phyloP scores from a whole-genome alignment of 2,797 vertebrate genomes.

The Syngnathus acus region DNA sequence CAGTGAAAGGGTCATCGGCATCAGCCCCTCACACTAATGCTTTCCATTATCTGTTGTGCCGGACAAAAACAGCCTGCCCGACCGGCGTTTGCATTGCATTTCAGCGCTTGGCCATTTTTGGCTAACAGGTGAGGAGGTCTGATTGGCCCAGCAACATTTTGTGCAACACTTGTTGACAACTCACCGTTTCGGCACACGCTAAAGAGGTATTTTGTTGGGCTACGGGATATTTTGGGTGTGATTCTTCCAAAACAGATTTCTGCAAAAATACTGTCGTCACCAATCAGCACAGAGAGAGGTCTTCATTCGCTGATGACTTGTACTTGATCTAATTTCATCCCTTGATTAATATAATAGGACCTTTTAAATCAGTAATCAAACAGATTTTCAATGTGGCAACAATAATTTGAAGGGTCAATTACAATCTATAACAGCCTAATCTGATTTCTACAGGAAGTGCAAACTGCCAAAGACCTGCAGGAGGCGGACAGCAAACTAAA shows the following conservation, averaged over 20 bases:
- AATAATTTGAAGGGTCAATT: conserved; percentile 35
- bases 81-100: conserved; percentile 7
- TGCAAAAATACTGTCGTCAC: conserved; percentile 4
- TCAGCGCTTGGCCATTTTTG: conserved; percentile 13
- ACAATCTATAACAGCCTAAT: not conserved
- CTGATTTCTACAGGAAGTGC: not conserved
- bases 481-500: not conserved
- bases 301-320: conserved; percentile 24
- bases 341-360: conserved; percentile 47
- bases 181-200: conserved; percentile 1
- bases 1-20: conserved; percentile 49
- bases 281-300: not conserved
- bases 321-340: conserved; percentile 22
- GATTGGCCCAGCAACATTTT: conserved; percentile 5
- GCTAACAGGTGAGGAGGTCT: conserved; percentile 16
- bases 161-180: conserved; percentile 14
- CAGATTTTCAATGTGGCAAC: conserved; percentile 27
- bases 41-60: conserved; percentile 67
- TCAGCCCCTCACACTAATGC: conserved; percentile 70
- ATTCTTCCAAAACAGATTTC: conserved; percentile 17
- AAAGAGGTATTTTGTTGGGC: conserved; percentile 10
- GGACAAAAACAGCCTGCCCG: conserved; percentile 7
- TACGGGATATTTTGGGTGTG: conserved; percentile 26
- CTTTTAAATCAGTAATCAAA: conserved; percentile 49
- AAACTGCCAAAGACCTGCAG: not conserved